Percentiles rank a stretch among this genome's conserved stretches.
Conservation (phyloP, 1,140 invertebrate genomes). For the Holcopasites calliopsidis region DNA sequence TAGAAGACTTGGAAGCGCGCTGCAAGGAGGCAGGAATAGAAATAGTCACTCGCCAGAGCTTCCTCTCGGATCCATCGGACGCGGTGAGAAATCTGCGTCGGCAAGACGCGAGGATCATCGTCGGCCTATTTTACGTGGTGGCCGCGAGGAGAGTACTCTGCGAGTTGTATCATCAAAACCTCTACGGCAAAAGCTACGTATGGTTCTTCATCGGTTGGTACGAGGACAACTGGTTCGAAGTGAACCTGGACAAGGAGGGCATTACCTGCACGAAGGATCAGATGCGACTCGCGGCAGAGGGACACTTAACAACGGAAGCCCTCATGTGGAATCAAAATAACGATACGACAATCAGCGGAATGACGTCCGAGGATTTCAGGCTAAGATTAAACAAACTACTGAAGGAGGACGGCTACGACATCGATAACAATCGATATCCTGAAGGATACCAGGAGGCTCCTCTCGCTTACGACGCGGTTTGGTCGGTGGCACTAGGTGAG, state of each 20-base stretch:
- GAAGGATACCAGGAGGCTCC: slow-evolving; percentile 99
- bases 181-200: slow-evolving; percentile 98
- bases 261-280: slow-evolving; percentile 96
- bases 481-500: slow-evolving; percentile 95
- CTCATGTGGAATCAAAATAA: slow-evolving; percentile 98
- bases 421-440: slow-evolving; percentile 90
- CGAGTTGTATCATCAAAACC: slow-evolving; percentile 96
- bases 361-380: slow-evolving; percentile 90
- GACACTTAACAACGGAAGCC: slow-evolving; percentile 98
- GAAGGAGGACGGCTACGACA: slow-evolving; percentile 89
- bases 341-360: slow-evolving; percentile 95
- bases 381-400: slow-evolving; percentile 89
- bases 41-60: slow-evolving; percentile 97
- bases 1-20: slow-evolving; percentile 96
- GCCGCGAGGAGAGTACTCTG: slow-evolving; percentile 97
- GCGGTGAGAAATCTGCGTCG: slow-evolving; percentile 95
- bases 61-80: slow-evolving; percentile 97
- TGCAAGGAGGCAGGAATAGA: slow-evolving; percentile 96
- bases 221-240: slow-evolving; percentile 99
- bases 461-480: slow-evolving; percentile 98
- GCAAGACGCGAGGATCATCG: slow-evolving; percentile 97
- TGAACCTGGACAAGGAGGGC: slow-evolving; percentile 91
- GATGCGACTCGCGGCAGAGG: slow-evolving; percentile 96
- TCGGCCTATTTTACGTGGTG: slow-evolving; percentile 98
- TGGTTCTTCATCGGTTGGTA: slow-evolving; percentile 99